These are phyloP conservation scores for Agrilus mali DNA, from an alignment of 2,888 invertebrate genomes.

Conservation along the genomic window DNA sequence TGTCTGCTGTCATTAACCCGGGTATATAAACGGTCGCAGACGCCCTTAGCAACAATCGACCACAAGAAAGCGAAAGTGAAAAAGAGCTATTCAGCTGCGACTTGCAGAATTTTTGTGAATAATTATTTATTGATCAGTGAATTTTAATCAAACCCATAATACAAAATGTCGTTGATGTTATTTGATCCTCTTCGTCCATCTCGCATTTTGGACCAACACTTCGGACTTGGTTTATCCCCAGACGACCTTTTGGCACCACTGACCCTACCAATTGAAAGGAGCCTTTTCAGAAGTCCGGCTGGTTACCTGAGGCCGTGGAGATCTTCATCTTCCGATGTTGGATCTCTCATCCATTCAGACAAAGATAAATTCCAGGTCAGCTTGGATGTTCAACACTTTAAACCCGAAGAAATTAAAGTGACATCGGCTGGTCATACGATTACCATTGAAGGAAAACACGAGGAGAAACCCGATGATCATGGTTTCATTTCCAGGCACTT, in stretches of 20 bases:
- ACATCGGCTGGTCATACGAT: conserved; percentile 53
- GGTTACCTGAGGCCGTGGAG: conserved; percentile 36
- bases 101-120: too few species aligned
- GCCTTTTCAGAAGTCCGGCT: not conserved
- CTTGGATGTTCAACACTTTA: conserved; percentile 63
- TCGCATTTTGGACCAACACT: conserved; percentile 40
- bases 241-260: conserved; percentile 35
- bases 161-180: too few species aligned
- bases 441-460: conserved; percentile 62
- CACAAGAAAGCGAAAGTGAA: too few species aligned
- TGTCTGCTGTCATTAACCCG: too few species aligned
- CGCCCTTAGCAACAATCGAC: too few species aligned
- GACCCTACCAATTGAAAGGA: conserved; percentile 6
- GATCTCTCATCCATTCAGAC: conserved; percentile 42
- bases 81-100: too few species aligned
- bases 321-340: conserved; percentile 36
- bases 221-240: conserved; percentile 38
- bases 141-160: too few species aligned
- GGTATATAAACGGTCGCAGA: too few species aligned
- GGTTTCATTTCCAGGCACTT: conserved; percentile 65
- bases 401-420: conserved; percentile 62
- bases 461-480: conserved; percentile 58
- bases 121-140: too few species aligned
- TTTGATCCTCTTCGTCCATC: conserved; percentile 26
- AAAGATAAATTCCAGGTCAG: conserved; percentile 57